A percentile compares a stretch with the other conserved stretches of the same genome.
Conservation (phyloP, 2,888 invertebrate species). For the Heterodera filipjevi region DNA sequence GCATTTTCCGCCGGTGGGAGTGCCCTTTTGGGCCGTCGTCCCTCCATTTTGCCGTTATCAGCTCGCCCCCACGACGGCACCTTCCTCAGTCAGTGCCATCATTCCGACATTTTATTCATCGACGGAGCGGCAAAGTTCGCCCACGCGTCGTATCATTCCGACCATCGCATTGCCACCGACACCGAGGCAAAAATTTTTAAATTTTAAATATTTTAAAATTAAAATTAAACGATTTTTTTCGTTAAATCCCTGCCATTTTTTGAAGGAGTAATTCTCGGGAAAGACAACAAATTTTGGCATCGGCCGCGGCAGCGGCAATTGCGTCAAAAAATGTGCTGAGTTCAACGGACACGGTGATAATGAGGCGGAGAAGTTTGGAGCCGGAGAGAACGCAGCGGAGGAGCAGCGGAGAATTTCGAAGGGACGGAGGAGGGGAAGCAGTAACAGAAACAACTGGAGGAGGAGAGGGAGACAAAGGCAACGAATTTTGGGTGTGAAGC, state of each 20-base stretch:
- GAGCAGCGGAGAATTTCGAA: neutral
- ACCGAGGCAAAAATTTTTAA: neutral
- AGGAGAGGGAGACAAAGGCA: neutral
- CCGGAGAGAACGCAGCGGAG: conserved; percentile 16
- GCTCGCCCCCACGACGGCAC: neutral
- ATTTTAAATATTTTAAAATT: neutral
- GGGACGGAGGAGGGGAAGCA: neutral
- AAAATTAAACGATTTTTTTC: too few species aligned
- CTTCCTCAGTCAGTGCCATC: conserved; percentile 8
- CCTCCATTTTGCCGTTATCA: neutral
- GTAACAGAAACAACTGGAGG: neutral
- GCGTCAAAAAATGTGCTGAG: conserved; percentile 12
- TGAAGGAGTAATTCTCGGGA: conserved; percentile 23
- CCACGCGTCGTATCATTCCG: neutral
- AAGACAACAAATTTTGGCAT: conserved; percentile 24
- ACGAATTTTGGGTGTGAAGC: conserved; percentile 27
- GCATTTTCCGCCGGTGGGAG: neutral
- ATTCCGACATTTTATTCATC: neutral
- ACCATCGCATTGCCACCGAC: neutral
- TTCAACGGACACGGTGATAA: neutral
- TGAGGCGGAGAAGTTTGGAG: conserved; percentile 3
- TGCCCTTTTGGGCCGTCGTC: conserved; percentile 1
- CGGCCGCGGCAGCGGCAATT: conserved; percentile 19
- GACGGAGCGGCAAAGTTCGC: conserved; percentile 7
- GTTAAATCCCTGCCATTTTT: neutral